Percentiles rank a stretch among this genome's conserved stretches.
These are phyloP conservation scores for Drosophila ustulata DNA, from an alignment of 2,888 invertebrate genomes.

Conservation along the genomic window DNA sequence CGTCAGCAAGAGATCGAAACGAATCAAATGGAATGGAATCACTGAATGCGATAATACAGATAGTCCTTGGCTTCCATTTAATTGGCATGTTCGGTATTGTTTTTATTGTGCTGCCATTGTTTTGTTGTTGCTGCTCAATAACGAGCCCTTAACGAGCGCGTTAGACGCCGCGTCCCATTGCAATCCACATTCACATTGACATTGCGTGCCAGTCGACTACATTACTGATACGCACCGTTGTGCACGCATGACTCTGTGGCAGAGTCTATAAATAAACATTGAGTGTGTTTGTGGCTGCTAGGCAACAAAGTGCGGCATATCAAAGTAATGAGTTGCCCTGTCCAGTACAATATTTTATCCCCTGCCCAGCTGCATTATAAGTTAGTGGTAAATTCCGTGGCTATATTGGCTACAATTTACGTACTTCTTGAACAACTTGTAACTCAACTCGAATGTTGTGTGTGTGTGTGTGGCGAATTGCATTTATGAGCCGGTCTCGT, in stretches of 20 bases:
- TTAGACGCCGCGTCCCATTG: conserved; percentile 5
- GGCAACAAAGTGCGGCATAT: conserved; percentile 35
- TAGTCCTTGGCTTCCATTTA: conserved; percentile 27
- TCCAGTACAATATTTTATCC: background rate
- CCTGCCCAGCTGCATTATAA: background rate
- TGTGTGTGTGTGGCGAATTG: conserved; percentile 23
- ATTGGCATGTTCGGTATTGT: conserved; percentile 27
- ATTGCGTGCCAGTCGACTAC: conserved; percentile 35
- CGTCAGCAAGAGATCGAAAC: conserved; percentile 16
- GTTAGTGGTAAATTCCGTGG: conserved; percentile 7
- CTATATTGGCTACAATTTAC: conserved; percentile 7
- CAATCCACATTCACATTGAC: conserved; percentile 18
- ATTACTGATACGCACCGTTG: conserved; percentile 64
- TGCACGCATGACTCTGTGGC: conserved; percentile 25
- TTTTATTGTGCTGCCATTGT: conserved; percentile 16
- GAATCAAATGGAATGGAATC: conserved; percentile 5
- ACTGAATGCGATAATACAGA: conserved; percentile 18
- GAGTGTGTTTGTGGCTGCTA: conserved; percentile 27
- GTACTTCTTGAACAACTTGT: conserved; percentile 1
- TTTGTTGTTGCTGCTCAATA: conserved; percentile 24
- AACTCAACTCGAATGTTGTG: background rate
- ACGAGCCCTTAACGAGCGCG: conserved; percentile 20
- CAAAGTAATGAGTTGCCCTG: background rate
- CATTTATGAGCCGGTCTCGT: conserved; percentile 10
- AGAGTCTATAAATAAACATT: conserved; percentile 21